A percentile compares a stretch with the other conserved stretches of the same genome.
Conservation (phyloP, 1,140 invertebrate genomes). For the Ephestia elutella region DNA sequence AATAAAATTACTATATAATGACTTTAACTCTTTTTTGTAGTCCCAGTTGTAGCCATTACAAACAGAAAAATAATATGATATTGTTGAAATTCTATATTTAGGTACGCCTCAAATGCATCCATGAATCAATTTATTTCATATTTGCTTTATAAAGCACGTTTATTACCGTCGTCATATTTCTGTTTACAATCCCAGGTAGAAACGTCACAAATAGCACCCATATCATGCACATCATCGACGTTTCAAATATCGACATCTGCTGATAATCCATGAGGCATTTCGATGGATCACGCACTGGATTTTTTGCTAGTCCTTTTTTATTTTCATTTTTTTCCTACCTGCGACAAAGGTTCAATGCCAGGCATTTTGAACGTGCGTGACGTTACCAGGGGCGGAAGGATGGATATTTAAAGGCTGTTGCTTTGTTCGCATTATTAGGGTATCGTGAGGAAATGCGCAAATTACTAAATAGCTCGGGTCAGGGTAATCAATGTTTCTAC, state of each 20-base stretch:
- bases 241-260: conserved; percentile 59
- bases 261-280: conserved; percentile 47
- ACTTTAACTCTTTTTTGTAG: no score
- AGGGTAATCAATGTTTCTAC: conserved; percentile 8
- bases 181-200: conserved; percentile 10
- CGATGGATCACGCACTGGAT: conserved; percentile 44
- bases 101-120: no score
- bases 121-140: neutral
- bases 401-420: conserved; percentile 38
- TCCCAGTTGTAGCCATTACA: no score
- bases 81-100: no score
- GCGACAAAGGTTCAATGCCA: conserved; percentile 50
- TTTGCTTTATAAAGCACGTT: neutral
- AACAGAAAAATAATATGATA: no score
- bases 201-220: conserved; percentile 30
- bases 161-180: neutral
- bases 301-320: conserved; percentile 44
- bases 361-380: conserved; percentile 63
- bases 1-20: conserved; percentile 22
- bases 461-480: conserved; percentile 23
- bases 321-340: conserved; percentile 63
- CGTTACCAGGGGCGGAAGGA: conserved; percentile 65
- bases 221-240: conserved; percentile 45
- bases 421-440: conserved; percentile 54
- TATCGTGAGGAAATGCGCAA: conserved; percentile 54